Base-by-base conservation (phyloP, 2,888 invertebrate genomes). In the Campoplex capitator region DNA sequence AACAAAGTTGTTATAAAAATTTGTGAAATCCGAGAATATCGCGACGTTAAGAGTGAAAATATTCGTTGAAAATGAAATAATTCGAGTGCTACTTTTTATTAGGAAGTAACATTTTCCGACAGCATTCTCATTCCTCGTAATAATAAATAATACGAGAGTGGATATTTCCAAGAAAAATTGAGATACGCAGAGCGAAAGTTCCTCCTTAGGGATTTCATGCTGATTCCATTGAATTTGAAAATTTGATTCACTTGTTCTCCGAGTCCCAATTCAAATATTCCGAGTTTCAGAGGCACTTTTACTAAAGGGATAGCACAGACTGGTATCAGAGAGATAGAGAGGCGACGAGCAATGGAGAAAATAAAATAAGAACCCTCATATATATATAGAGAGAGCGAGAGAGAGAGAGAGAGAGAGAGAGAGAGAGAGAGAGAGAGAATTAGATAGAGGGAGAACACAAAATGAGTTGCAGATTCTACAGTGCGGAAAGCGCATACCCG, bases 391-490 rank as follows among this genome's bases (percentile, higher is more conserved):
- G 28, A 42, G 67, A 8, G 68, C 54, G 38, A 78, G 48, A 51
- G 51, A 54, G 67, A 67, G 65, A 38, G 32, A 65, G 3, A 65
- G 32, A n/a, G 45, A 62, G 42, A 45, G 18, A 35, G n/a, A n/a
- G 3, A 67, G 23, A 51, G 45, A 38, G 38, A 74, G n/a, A n/a
- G n/a, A 13, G 38, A n/a, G 68, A 68, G 68, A n/a, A n/a, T n/a
- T n/a, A 51, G 45, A 38, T 35, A 74, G n/a, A 74, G n/a, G n/a
- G 38, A n/a, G 68, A 68, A 65, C 62, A 62, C 45, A 51, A 88
- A 87, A 88, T 89, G 88, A 89, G 85, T 89, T 88, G 83, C 74
- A 88, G 80, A 84, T 88, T 88, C 83, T 48, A 58, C 54, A 71
- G 16, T 78, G 48, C 35, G 70, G 70, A 81, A 45, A 74, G 68